These are phyloP conservation scores for Galeopterus variegatus DNA, from an alignment of 2,113 vertebrate species.

Conservation along the genomic window DNA sequence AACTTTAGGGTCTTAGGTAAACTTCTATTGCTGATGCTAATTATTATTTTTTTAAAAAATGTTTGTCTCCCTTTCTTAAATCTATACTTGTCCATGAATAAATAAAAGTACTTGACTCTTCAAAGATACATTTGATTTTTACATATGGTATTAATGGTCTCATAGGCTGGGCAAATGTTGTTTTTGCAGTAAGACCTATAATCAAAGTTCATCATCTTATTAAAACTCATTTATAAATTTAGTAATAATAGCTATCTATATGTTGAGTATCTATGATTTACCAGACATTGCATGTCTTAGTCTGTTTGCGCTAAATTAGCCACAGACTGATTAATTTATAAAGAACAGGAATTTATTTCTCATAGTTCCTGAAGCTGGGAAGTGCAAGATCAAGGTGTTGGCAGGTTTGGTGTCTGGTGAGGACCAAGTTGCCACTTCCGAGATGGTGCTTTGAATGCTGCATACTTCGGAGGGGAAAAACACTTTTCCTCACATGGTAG, in stretches of 20 bases:
- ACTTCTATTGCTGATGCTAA: not conserved
- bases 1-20: conserved; percentile 15
- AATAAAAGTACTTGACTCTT: conserved; percentile 39
- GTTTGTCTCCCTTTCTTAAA: not conserved
- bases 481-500: not conserved
- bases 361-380: not conserved
- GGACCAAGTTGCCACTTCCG: not conserved
- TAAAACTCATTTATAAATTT: conserved; percentile 26
- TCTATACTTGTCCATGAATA: not conserved
- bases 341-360: not conserved
- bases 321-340: not conserved
- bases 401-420: not conserved
- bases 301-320: not conserved
- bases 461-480: not conserved
- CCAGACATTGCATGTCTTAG: not conserved
- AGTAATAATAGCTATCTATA: conserved; percentile 17
- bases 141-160: not conserved
- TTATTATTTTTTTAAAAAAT: conserved; percentile 11
- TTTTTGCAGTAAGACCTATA: conserved; percentile 32
- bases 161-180: not conserved
- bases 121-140: conserved; percentile 25
- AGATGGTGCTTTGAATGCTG: not conserved
- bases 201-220: not conserved
- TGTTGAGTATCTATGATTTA: not conserved
- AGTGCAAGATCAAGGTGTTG: not conserved